phyloP scores from a whole-genome alignment of 2,888 invertebrate genomes.

The Anoplius nigerrimus region DNA sequence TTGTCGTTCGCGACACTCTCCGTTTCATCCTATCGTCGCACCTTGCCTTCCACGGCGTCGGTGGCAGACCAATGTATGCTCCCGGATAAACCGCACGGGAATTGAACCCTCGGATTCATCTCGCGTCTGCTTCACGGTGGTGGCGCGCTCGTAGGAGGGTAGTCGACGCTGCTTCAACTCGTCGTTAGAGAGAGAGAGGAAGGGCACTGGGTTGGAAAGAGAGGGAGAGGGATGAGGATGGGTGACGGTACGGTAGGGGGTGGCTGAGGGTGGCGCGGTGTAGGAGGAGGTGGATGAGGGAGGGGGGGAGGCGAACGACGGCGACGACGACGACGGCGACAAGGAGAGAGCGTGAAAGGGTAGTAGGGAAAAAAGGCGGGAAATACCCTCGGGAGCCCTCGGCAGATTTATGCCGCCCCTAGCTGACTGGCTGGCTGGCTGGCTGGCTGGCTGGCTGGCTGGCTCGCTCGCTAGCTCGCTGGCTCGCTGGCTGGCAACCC shows the following conservation, averaged over 20 bases:
- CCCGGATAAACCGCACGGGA: constrained; percentile 67
- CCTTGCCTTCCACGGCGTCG: background rate
- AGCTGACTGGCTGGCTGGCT: constrained; percentile 40
- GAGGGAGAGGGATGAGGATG: constrained; percentile 37
- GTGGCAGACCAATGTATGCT: constrained; percentile 30
- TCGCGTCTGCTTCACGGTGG: constrained; percentile 56
- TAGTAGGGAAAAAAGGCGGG: constrained; percentile 32
- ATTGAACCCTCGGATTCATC: constrained; percentile 72
- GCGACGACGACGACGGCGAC: constrained; percentile 17
- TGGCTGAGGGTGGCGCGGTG: constrained; percentile 19
- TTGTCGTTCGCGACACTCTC: no score
- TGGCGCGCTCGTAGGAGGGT: background rate
- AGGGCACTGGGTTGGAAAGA: constrained; percentile 11
- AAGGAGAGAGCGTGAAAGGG: constrained; percentile 63
- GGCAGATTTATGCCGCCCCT: constrained; percentile 72
- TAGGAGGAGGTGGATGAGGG: constrained; percentile 33
- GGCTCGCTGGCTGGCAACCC: constrained; percentile 45
- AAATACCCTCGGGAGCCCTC: constrained; percentile 70
- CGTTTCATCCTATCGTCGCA: no score
- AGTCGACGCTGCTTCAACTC: no score
- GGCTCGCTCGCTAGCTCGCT: constrained; percentile 7
- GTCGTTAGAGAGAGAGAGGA: background rate
- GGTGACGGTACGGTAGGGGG: constrained; percentile 16
- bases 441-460: constrained; percentile 37
- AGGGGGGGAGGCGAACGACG: constrained; percentile 5